A percentile compares a stretch with the other conserved stretches of the same genome.
phyloP scores from a whole-genome alignment of 2,888 invertebrate species.

The Gortyna flavago region DNA sequence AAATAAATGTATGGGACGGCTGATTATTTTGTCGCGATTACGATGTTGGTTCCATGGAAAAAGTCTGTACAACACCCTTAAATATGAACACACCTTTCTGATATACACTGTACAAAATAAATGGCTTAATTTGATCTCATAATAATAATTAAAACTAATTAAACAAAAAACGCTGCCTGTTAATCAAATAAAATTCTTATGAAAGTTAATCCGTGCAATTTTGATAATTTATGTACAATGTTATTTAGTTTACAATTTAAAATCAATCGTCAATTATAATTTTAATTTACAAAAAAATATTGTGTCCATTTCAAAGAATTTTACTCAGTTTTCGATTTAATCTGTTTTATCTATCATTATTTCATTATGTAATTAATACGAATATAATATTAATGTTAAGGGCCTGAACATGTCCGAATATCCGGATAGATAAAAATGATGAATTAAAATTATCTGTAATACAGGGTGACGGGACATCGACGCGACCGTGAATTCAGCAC shows the following conservation, averaged over 20 bases:
- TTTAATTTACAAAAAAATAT: not conserved
- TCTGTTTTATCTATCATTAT: not conserved
- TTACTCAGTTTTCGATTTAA: not conserved
- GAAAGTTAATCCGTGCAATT: constrained; percentile 40
- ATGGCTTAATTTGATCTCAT: constrained; percentile 1
- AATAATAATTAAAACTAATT: not conserved
- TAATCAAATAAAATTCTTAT: constrained; percentile 25
- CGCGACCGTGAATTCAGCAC: too few species aligned
- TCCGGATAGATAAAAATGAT: not conserved
- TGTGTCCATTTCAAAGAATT: constrained; percentile 32
- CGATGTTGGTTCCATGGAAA: not conserved
- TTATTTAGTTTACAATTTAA: constrained; percentile 16
- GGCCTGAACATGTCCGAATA: not conserved
- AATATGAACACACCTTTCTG: not conserved
- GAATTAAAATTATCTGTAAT: not conserved
- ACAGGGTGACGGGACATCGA: too few species aligned
- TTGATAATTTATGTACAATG: constrained; percentile 19
- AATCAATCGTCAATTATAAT: not conserved
- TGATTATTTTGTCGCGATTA: not conserved
- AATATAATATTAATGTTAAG: not conserved
- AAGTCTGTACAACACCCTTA: not conserved
- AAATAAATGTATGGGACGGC: not conserved
- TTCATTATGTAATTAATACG: not conserved
- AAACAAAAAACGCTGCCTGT: constrained; percentile 23
- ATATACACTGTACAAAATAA: not conserved